phyloP scores from a whole-genome alignment of 2,113 vertebrate genomes.

The Oreochromis aureus region DNA sequence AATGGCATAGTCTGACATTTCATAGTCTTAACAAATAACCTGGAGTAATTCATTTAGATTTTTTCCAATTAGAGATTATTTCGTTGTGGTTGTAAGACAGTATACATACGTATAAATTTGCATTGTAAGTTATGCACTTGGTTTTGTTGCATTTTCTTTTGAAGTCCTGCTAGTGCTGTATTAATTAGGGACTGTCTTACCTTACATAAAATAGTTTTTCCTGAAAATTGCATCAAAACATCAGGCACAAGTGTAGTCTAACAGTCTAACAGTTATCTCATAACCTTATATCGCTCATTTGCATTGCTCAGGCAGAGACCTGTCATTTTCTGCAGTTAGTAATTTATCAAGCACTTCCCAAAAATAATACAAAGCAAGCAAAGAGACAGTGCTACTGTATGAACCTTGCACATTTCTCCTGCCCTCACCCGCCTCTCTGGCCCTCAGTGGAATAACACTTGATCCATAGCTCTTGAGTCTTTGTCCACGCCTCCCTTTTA shows the following conservation, averaged over 20 bases:
- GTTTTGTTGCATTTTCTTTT: neutral
- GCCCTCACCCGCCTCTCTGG: constrained; percentile 38
- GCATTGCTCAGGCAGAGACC: neutral
- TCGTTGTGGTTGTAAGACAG: constrained; percentile 6
- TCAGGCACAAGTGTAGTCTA: neutral
- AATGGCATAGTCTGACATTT: constrained; percentile 67
- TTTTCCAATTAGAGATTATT: constrained; percentile 62
- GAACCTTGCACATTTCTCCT: constrained; percentile 37
- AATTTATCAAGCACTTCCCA: constrained; percentile 17
- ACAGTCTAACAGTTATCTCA: neutral
- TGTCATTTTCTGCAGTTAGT: neutral
- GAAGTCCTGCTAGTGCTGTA: neutral
- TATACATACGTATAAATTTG: constrained; percentile 7
- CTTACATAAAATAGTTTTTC: neutral
- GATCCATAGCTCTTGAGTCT: constrained; percentile 65
- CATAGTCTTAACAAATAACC: constrained; percentile 65
- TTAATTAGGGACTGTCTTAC: neutral
- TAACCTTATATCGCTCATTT: neutral
- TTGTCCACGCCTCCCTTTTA: constrained; percentile 51
- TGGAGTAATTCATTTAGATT: constrained; percentile 61
- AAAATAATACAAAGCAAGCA: constrained; percentile 1
- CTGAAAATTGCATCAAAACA: neutral
- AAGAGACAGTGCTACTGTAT: constrained; percentile 30
- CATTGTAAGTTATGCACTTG: neutral
- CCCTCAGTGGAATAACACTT: constrained; percentile 71